Conservation (phyloP, 2,797 vertebrate species). For the Moxostoma hubbsi region DNA sequence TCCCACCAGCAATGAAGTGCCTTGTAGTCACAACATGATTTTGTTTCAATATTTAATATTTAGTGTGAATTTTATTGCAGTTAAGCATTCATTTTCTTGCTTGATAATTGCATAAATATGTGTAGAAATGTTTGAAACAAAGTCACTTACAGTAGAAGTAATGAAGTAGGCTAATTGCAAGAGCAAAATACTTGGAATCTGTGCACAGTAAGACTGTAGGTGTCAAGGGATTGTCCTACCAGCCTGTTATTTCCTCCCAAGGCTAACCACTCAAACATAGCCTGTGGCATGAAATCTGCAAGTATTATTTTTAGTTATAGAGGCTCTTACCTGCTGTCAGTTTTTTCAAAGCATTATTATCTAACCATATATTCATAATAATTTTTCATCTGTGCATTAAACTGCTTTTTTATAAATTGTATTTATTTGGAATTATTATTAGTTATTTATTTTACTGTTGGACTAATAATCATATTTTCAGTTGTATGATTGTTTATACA, state of each 20-base stretch:
- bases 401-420: neutral
- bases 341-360: neutral
- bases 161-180: slow-evolving; percentile 11
- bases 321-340: slow-evolving; percentile 31
- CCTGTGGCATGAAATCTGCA: slow-evolving; percentile 32
- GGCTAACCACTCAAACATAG: slow-evolving; percentile 22
- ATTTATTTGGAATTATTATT: neutral
- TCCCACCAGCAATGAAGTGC: no score
- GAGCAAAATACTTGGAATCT: slow-evolving; percentile 41
- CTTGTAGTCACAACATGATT: no score
- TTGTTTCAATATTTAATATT: no score
- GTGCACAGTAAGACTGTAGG: slow-evolving; percentile 34
- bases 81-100: neutral
- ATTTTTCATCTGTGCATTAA: slow-evolving; percentile 17
- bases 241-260: slow-evolving; percentile 41
- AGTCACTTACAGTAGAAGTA: no score
- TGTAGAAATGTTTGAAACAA: neutral
- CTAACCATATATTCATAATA: neutral
- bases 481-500: neutral
- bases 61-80: no score
- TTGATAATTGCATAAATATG: neutral
- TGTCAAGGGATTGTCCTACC: slow-evolving; percentile 43
- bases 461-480: slow-evolving; percentile 1
- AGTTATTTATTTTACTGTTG: neutral
- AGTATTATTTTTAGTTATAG: slow-evolving; percentile 22